phyloP scores from a whole-genome alignment of 2,113 vertebrate genomes.

The Steatornis caripensis region DNA sequence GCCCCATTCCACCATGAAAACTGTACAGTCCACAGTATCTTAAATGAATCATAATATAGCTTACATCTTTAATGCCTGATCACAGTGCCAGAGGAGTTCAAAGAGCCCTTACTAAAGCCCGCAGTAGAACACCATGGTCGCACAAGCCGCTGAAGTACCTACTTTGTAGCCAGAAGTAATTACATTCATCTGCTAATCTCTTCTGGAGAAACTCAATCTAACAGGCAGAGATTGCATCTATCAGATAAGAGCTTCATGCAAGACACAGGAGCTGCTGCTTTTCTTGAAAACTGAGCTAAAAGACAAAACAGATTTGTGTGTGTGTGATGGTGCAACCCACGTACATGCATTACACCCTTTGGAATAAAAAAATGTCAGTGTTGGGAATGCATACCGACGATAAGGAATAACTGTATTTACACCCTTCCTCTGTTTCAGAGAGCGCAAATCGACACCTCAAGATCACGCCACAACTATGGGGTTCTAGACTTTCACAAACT shows the following conservation, averaged over 20 bases:
- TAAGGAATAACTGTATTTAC: background rate
- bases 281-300: background rate
- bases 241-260: background rate
- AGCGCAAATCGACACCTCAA: background rate
- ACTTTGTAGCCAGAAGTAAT: slow-evolving; percentile 46
- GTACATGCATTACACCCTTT: background rate
- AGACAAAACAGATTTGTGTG: background rate
- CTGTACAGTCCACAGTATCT: background rate
- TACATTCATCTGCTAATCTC: background rate
- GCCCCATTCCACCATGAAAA: background rate
- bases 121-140: background rate
- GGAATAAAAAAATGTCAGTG: background rate
- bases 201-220: background rate
- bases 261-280: background rate
- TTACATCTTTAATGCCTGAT: slow-evolving; percentile 32
- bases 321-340: accelerated
- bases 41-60: background rate
- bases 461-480: background rate
- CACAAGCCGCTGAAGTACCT: background rate
- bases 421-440: background rate
- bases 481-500: background rate
- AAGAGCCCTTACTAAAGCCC: background rate
- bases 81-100: background rate
- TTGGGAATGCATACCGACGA: background rate
- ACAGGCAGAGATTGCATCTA: background rate